phyloP scores from a whole-genome alignment of 2,797 vertebrate species.

The Scarus forsteni region DNA sequence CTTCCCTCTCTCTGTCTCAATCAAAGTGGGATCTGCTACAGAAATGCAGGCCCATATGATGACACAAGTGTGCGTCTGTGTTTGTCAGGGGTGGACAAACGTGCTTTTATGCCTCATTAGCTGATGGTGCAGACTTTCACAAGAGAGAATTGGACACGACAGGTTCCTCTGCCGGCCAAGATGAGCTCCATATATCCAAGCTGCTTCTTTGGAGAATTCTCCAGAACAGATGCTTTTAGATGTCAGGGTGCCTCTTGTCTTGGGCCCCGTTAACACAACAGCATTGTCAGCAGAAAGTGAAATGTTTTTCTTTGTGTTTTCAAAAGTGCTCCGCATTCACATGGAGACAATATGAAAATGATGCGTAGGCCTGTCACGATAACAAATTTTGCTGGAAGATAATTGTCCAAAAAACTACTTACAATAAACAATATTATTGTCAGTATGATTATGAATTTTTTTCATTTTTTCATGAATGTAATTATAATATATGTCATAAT shows the following conservation, averaged over 20 bases:
- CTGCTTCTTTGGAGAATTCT: conserved; percentile 55
- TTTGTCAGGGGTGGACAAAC: conserved; percentile 30
- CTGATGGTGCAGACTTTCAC: conserved; percentile 54
- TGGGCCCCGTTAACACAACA: background rate
- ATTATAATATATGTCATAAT: too few relatives aligned
- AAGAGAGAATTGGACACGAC: conserved; percentile 57
- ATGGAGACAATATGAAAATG: too few relatives aligned
- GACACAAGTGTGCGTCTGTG: conserved; percentile 10
- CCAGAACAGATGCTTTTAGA: conserved; percentile 6
- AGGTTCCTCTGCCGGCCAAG: conserved; percentile 41
- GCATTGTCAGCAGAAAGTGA: too few relatives aligned
- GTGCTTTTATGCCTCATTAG: conserved; percentile 72
- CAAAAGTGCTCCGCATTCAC: too few relatives aligned
- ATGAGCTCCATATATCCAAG: conserved; percentile 53
- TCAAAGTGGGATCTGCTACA: conserved; percentile 36
- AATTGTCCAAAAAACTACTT: too few relatives aligned
- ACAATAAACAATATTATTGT: too few relatives aligned
- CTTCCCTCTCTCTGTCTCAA: conserved; percentile 2
- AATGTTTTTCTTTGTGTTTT: too few relatives aligned
- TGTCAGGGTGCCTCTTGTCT: conserved; percentile 37
- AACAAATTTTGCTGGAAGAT: too few relatives aligned
- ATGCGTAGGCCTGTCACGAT: too few relatives aligned
- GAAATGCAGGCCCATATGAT: conserved; percentile 30
- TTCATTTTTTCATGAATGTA: too few relatives aligned
- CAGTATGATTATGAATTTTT: too few relatives aligned